Percentiles rank a stretch among this genome's conserved stretches.
Evolutionary conservation across 2,797 vertebrate genomes (phyloP).

Genomic region (Eurystomus glaucurus): DNA sequence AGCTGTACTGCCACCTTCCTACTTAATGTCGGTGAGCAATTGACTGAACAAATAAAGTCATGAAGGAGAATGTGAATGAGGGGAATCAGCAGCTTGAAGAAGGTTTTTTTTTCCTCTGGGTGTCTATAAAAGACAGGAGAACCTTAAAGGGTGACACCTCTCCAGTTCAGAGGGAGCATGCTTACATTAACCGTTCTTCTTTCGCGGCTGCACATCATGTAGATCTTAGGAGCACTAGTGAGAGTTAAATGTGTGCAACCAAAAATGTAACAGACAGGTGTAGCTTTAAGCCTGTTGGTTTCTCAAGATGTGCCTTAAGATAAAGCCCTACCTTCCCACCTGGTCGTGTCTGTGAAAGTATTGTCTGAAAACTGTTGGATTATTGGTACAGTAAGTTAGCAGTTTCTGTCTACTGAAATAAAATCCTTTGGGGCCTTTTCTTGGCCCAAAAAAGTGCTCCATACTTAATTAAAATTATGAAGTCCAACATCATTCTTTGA

Average conservation of each 20-base stretch:
- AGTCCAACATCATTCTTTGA: not conserved
- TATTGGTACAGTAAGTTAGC: conserved; percentile 20
- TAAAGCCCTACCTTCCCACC: not conserved
- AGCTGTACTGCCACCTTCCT: not conserved
- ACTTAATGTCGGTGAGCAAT: not conserved
- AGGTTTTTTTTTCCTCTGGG: not conserved
- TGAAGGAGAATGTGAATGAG: not conserved
- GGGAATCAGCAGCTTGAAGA: not conserved
- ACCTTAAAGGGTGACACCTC: not conserved
- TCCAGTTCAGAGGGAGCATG: not conserved
- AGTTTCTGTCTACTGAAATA: conserved; percentile 5
- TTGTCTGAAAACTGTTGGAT: not conserved
- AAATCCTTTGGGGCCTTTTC: not conserved
- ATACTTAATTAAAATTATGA: conserved; percentile 50
- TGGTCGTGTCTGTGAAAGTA: not conserved
- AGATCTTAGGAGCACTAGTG: not conserved
- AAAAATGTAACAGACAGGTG: not conserved
- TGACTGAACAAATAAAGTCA: not conserved
- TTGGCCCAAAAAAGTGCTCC: not conserved
- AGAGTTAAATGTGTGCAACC: not conserved
- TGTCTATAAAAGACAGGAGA: not conserved
- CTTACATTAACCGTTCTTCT: not conserved
- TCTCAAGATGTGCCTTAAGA: not conserved
- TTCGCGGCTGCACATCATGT: not conserved
- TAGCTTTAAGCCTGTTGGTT: conserved; percentile 25